Evolutionary conservation across 2,888 invertebrate genomes (phyloP), one percentile per base, ranked within the genome.

Genomic region (Enchytraeus crypticus): DNA sequence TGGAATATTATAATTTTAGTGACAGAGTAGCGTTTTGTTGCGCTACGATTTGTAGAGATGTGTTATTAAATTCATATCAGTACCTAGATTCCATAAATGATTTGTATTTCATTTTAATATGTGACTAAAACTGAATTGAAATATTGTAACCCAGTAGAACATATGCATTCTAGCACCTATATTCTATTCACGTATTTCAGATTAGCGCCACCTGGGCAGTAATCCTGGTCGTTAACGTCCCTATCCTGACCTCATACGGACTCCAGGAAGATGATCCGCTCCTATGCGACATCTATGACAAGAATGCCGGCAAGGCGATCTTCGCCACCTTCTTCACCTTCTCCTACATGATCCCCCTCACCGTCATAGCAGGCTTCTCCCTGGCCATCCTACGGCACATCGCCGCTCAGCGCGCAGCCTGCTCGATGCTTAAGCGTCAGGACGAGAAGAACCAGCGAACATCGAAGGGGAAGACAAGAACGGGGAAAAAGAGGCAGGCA

Each of bases 331-430:
- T 93, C 82, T 89, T 92, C 77, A 81, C 88, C 66, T 88, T 89
- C 63, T 90, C 91, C 56, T 95, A 92, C 80, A 86, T 90, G 69
- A 84, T 92, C 66, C 93, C 93, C 1, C 80, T 95, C 80, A 85
- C 87, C 55, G 82, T 92, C 71, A 92, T 92, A 74, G 88, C 51
- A 18, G 51, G 64, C 1, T 51, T 61, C 27, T 57, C 57, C 3
- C 43, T 61, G 5, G 61, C 55, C 5, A 61, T 61, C 30, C 57
- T 61, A 4, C 56, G 57, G 0, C 61, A 61, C 57, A 61, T 61
- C 53, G 61, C 47, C 29, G 49, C 47, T 38, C 60, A 61, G 38
- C 55, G 38, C 47, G 54, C 54, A 34, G 49, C 49, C 21, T 21
- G 33, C 34, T 23, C 33, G 33, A 54, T 23, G 30, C 38, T 54